These are phyloP conservation scores for Haliclona indistincta DNA, from an alignment of 37 sponge, comb jelly and placozoan genomes.

Conservation along the genomic window DNA sequence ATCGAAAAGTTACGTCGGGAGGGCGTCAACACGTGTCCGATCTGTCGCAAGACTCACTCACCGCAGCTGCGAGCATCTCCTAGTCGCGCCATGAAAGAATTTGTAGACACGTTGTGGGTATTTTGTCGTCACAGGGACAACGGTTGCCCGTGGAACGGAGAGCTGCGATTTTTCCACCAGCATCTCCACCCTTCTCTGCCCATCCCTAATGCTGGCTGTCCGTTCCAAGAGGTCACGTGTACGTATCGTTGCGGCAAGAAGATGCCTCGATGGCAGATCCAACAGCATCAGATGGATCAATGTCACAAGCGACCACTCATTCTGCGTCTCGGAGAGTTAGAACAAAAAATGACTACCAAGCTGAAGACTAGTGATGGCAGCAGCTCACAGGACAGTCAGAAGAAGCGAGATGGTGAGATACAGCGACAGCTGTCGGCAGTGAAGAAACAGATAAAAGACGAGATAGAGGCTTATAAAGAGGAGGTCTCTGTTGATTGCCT, in stretches of 20 bases:
- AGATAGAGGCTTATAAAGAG: too few relatives aligned
- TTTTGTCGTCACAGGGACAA: background rate
- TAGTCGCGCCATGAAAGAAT: background rate
- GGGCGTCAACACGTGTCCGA: background rate
- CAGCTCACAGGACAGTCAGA: too few relatives aligned
- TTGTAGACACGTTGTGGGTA: too few relatives aligned
- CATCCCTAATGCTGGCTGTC: background rate
- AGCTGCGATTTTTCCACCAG: background rate
- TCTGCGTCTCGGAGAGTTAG: too few relatives aligned
- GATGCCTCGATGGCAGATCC: background rate
- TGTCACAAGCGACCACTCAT: too few relatives aligned
- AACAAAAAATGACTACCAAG: too few relatives aligned
- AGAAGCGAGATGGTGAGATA: too few relatives aligned
- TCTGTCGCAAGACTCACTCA: background rate
- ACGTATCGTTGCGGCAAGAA: background rate
- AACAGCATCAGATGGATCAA: background rate
- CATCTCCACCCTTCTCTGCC: background rate
- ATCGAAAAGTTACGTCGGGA: background rate
- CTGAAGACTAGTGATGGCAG: too few relatives aligned
- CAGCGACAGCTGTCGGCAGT: too few relatives aligned
- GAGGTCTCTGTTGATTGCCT: too few relatives aligned
- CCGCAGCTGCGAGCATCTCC: background rate
- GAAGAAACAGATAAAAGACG: too few relatives aligned
- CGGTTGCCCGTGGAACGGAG: background rate
- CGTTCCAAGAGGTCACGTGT: background rate